A percentile compares a stretch with the other conserved stretches of the same genome.
phyloP scores from a whole-genome alignment of 2,888 invertebrate genomes.

The Maniola hyperantus region DNA sequence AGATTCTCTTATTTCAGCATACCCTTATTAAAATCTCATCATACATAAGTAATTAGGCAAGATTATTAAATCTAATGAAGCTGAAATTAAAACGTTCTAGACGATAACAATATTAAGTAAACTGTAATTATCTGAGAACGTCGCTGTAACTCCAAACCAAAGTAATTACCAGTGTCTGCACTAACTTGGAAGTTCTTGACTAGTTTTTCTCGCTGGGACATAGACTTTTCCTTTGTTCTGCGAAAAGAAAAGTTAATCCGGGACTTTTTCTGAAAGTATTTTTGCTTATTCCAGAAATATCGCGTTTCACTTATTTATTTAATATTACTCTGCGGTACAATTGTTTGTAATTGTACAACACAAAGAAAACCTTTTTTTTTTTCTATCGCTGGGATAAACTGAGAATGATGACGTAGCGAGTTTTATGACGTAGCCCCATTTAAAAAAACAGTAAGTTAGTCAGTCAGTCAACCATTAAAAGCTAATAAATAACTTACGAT shows the following conservation, averaged over 20 bases:
- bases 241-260: conserved; percentile 5
- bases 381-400: no score
- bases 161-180: conserved; percentile 34
- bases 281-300: background rate
- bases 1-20: no score
- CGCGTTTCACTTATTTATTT: background rate
- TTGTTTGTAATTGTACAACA: background rate
- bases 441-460: no score
- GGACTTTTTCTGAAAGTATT: background rate
- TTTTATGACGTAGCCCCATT: no score
- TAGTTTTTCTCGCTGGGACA: conserved; percentile 15
- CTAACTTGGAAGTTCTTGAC: conserved; percentile 29
- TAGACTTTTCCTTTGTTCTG: conserved; percentile 7
- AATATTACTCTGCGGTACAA: background rate
- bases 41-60: background rate
- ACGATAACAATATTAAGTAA: conserved; percentile 24
- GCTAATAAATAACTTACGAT: no score
- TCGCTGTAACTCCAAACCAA: conserved; percentile 25
- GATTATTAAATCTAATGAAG: background rate
- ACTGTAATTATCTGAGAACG: conserved; percentile 32
- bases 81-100: background rate
- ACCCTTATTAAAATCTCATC: background rate
- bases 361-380: no score
- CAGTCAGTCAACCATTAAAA: no score
- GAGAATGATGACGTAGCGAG: no score